These are phyloP conservation scores for Arctia plantaginis DNA, from an alignment of 2,888 invertebrate genomes.

Conservation along the genomic window DNA sequence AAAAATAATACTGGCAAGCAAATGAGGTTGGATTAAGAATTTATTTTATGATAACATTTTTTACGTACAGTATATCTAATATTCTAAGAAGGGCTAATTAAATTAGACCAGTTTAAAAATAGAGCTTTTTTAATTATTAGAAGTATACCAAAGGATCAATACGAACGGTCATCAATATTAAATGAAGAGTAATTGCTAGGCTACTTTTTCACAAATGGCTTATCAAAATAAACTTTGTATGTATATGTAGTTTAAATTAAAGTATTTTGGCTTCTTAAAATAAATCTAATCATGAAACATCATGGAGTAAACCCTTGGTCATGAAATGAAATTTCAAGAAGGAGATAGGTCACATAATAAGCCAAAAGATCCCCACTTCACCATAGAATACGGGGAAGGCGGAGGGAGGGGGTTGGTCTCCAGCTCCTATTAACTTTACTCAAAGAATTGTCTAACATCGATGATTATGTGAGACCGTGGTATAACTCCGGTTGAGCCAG, in stretches of 20 bases:
- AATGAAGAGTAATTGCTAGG: background rate
- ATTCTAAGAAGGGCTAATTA: background rate
- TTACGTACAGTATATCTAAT: background rate
- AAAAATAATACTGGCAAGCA: slow-evolving; percentile 23
- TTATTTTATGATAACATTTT: background rate
- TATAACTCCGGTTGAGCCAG: no score
- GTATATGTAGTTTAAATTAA: background rate
- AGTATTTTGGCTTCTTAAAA: background rate
- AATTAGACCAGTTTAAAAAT: background rate
- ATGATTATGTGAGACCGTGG: no score
- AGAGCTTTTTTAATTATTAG: background rate
- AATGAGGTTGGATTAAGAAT: background rate
- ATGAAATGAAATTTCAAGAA: background rate
- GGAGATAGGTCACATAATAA: background rate
- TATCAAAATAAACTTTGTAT: background rate
- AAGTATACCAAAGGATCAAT: background rate
- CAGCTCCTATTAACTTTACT: background rate
- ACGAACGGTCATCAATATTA: background rate
- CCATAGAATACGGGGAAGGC: background rate
- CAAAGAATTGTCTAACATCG: background rate
- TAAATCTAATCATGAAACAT: background rate
- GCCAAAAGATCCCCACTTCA: background rate
- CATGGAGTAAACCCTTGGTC: background rate
- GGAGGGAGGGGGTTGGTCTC: background rate
- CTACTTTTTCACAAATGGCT: background rate